Conservation (phyloP, 2,888 invertebrate genomes). For the Stenotaenia linearis region DNA sequence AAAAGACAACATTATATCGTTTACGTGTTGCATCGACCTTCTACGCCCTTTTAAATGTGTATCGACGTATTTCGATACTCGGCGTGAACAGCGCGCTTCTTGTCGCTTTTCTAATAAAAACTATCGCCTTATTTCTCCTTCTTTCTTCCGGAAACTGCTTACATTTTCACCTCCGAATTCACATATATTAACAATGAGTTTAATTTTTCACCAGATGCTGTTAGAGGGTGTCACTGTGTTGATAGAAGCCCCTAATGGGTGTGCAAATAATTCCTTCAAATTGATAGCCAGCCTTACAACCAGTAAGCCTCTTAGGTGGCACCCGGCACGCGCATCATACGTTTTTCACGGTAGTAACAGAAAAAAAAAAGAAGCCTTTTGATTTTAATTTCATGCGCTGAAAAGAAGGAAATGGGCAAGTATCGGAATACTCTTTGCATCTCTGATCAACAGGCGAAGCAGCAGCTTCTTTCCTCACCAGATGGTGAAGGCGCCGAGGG, state of each 20-base stretch:
- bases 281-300: slow-evolving; percentile 19
- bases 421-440: slow-evolving; percentile 19
- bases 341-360: neutral
- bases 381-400: slow-evolving; percentile 6
- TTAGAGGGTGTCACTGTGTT: neutral
- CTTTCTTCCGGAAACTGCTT: neutral
- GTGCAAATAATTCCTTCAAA: slow-evolving; percentile 15
- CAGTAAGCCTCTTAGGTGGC: slow-evolving; percentile 10
- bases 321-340: neutral
- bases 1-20: slow-evolving; percentile 14
- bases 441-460: slow-evolving; percentile 14
- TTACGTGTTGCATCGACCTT: neutral
- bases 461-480: neutral
- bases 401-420: slow-evolving; percentile 3
- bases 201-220: slow-evolving; percentile 11
- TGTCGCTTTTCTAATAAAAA: neutral
- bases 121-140: neutral
- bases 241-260: slow-evolving; percentile 15
- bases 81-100: neutral
- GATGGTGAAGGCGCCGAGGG: slow-evolving; percentile 24
- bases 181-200: slow-evolving; percentile 15
- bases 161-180: neutral
- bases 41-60: neutral
- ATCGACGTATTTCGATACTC: neutral
- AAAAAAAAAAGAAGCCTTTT: neutral